A percentile compares a stretch with the other conserved stretches of the same genome.
phyloP scores from a whole-genome alignment of 2,888 invertebrate species.

The Noctua janthina region DNA sequence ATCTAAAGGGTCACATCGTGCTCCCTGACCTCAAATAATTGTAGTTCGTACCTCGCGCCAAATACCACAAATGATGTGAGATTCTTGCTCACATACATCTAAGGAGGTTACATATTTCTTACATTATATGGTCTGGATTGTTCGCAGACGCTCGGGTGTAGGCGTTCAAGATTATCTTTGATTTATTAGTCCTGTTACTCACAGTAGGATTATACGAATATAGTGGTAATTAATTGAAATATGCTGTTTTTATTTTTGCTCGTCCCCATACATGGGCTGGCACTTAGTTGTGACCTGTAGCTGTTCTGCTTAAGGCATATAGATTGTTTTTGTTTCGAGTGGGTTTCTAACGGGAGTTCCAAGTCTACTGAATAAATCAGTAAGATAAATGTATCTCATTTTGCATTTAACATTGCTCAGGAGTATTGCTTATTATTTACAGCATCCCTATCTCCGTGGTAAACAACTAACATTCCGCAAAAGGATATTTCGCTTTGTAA shows the following conservation, averaged over 20 bases:
- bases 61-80: conserved; percentile 56
- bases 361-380: conserved; percentile 22
- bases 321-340: conserved; percentile 19
- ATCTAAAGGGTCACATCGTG: conserved; percentile 57
- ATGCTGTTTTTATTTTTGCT: conserved; percentile 26
- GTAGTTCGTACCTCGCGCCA: conserved; percentile 58
- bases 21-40: conserved; percentile 73
- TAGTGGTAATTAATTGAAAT: conserved; percentile 39
- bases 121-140: conserved; percentile 53
- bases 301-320: conserved; percentile 9
- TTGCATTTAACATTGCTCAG: conserved; percentile 29
- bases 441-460: conserved; percentile 13
- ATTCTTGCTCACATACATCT: conserved; percentile 53
- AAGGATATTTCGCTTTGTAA: conserved; percentile 30
- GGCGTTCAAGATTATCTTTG: conserved; percentile 42
- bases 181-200: conserved; percentile 55
- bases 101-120: conserved; percentile 59
- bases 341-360: conserved; percentile 38
- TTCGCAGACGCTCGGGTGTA: conserved; percentile 42
- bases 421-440: background rate
- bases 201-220: conserved; percentile 27
- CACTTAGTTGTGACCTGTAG: conserved; percentile 31
- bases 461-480: conserved; percentile 6
- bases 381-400: conserved; percentile 30
- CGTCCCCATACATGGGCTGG: conserved; percentile 19